Conservation (phyloP, 2,888 invertebrate genomes). For the Hypomecis punctinalis region DNA sequence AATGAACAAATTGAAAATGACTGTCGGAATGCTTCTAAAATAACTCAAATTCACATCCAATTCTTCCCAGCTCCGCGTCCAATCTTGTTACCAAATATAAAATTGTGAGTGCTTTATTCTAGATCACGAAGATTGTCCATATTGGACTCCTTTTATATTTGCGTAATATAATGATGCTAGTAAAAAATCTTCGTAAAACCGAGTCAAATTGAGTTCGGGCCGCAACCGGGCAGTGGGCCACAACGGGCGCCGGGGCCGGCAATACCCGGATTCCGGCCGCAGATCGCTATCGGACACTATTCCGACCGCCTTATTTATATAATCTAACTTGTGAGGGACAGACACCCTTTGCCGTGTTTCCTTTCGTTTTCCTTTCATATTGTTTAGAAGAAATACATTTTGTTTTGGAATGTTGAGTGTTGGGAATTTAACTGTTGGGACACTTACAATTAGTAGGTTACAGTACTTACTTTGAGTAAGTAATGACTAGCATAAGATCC, state of each 20-base stretch:
- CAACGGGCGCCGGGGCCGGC: slow-evolving; percentile 47
- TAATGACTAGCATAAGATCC: too few species aligned
- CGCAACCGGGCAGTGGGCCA: slow-evolving; percentile 31
- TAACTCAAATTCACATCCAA: slow-evolving; percentile 17
- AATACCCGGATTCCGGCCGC: slow-evolving; percentile 49
- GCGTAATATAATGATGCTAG: slow-evolving; percentile 63
- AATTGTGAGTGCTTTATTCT: slow-evolving; percentile 40
- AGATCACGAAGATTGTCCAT: slow-evolving; percentile 43
- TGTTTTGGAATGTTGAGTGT: slow-evolving; percentile 21
- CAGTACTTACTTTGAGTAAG: too few species aligned
- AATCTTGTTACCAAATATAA: slow-evolving; percentile 44
- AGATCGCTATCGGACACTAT: slow-evolving; percentile 77
- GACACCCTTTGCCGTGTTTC: slow-evolving; percentile 66
- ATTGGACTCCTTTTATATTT: slow-evolving; percentile 50
- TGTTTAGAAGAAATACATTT: slow-evolving; percentile 32
- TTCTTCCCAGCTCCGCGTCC: slow-evolving; percentile 24
- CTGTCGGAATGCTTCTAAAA: not conserved
- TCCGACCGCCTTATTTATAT: slow-evolving; percentile 81
- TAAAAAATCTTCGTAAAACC: slow-evolving; percentile 75
- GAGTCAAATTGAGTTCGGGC: slow-evolving; percentile 72
- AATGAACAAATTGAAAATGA: not conserved
- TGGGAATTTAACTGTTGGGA: not conserved
- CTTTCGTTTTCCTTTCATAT: slow-evolving; percentile 40
- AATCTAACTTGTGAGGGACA: slow-evolving; percentile 84
- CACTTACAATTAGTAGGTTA: not conserved